A percentile compares a stretch with the other conserved stretches of the same genome.
Conservation (phyloP, 2,113 vertebrate genomes). For the Tachycineta bicolor region DNA sequence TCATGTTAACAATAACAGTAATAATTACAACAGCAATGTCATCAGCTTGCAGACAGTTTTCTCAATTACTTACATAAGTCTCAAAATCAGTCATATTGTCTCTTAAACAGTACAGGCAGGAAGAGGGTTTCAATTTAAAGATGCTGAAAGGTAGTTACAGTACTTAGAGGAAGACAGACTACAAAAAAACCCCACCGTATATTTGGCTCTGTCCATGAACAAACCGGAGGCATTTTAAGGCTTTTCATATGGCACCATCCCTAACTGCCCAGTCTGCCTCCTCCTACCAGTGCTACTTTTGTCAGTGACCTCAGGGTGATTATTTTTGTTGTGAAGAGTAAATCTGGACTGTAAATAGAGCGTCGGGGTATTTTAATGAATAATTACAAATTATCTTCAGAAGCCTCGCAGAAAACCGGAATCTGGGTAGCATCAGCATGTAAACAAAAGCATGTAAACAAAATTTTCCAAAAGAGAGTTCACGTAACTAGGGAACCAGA, state of each 20-base stretch:
- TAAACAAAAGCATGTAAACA: too few species aligned
- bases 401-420: neutral
- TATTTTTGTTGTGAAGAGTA: neutral
- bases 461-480: neutral
- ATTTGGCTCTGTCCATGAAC: neutral
- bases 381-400: neutral
- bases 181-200: neutral
- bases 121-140: neutral
- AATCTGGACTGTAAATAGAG: neutral
- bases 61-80: neutral
- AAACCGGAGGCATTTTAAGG: neutral
- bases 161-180: neutral
- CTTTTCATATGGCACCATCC: neutral
- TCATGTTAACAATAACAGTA: neutral
- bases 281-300: neutral
- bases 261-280: neutral
- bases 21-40: neutral
- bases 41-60: neutral
- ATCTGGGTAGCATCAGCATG: accelerated
- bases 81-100: neutral
- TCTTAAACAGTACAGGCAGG: neutral
- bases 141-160: neutral
- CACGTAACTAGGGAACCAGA: accelerated
- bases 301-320: neutral
- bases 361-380: accelerated